These are phyloP conservation scores for Rotaria sp. DNA, from an alignment of 2,888 invertebrate species.

Conservation along the genomic window DNA sequence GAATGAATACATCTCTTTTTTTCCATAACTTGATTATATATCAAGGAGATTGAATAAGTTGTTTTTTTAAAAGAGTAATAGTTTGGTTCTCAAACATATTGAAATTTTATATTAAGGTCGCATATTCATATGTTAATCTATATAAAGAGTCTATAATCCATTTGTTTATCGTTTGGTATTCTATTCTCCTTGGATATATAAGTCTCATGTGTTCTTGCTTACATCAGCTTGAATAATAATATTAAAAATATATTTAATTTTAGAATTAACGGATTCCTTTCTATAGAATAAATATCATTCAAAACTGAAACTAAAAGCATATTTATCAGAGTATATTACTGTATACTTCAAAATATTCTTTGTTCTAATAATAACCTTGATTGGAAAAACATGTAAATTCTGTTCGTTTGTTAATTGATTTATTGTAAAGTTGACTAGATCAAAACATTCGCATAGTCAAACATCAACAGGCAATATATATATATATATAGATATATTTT, in stretches of 20 bases:
- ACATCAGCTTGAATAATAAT: background rate
- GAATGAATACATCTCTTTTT: background rate
- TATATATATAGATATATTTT: no score
- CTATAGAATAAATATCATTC: background rate
- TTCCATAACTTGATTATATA: background rate
- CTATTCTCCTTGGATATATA: background rate
- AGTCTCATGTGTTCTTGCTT: background rate
- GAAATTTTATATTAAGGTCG: background rate
- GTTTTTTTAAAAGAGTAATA: no score
- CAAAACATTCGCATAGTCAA: no score
- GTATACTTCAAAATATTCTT: background rate
- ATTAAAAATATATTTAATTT: background rate
- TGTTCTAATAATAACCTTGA: background rate
- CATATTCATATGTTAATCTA: background rate
- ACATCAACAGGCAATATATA: no score
- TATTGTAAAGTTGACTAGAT: no score
- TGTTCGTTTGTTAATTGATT: no score
- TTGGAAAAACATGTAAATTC: no score
- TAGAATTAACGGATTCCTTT: background rate
- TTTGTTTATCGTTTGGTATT: background rate
- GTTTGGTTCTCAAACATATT: no score
- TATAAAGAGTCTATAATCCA: background rate
- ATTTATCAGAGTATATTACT: background rate
- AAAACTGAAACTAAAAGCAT: background rate
- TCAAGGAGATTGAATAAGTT: background rate